Conservation (phyloP, 2,888 invertebrate species). For the Operophtera brumata region DNA sequence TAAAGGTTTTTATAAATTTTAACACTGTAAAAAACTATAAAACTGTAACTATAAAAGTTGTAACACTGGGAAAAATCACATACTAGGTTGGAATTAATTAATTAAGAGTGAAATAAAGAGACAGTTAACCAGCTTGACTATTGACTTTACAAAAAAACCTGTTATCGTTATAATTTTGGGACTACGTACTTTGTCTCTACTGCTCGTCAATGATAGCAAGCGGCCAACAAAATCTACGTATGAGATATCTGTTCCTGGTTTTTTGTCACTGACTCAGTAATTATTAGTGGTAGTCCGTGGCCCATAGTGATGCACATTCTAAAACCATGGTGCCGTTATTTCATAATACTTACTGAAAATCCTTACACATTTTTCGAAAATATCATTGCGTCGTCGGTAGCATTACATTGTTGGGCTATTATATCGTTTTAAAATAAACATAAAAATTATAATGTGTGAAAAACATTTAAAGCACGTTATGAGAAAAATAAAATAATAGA, state of each 20-base stretch:
- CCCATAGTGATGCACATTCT: conserved; percentile 47
- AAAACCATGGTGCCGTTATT: conserved; percentile 16
- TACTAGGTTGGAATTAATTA: too few species aligned
- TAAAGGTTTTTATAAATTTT: too few species aligned
- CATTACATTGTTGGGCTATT: not conserved
- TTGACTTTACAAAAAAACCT: too few species aligned
- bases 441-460: not conserved
- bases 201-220: not conserved
- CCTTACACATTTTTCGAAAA: not conserved
- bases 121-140: too few species aligned
- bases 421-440: not conserved
- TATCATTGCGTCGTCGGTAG: not conserved
- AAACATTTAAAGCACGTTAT: conserved; percentile 12
- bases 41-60: too few species aligned
- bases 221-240: not conserved
- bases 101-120: too few species aligned
- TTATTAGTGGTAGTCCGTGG: conserved; percentile 6
- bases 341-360: conserved; percentile 21
- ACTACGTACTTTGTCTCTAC: too few species aligned
- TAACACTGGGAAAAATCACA: too few species aligned
- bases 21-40: too few species aligned
- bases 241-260: not conserved
- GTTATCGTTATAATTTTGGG: too few species aligned
- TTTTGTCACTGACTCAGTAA: conserved; percentile 13
- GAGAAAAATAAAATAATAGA: not conserved